Percentiles rank a stretch among this genome's conserved stretches.
These are phyloP conservation scores for Phalanger gymnotis DNA, from an alignment of 2,797 vertebrate species.

Conservation along the genomic window DNA sequence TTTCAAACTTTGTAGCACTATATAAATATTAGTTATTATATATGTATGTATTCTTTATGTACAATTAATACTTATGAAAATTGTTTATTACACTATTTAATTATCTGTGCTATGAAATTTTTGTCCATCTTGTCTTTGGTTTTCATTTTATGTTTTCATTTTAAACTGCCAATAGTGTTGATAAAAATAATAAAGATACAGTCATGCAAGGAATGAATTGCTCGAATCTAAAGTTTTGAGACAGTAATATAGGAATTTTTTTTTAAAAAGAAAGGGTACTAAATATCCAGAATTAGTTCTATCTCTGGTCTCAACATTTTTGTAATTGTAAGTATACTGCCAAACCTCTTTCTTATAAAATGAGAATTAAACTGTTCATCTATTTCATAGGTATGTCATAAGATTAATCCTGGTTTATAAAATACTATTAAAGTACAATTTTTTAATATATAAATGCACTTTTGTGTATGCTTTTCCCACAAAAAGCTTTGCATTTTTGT, in stretches of 20 bases:
- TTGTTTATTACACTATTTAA: not conserved
- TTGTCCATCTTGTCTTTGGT: not conserved
- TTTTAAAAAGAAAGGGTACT: not conserved
- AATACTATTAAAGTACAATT: constrained; percentile 12
- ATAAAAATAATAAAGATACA: not conserved
- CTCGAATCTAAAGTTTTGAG: constrained; percentile 4
- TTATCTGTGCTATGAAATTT: not conserved
- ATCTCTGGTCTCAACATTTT: not conserved
- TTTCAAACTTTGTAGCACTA: not conserved
- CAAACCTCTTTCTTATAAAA: constrained; percentile 24
- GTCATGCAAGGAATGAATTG: not conserved
- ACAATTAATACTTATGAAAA: not conserved
- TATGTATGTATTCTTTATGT: not conserved
- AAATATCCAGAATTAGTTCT: constrained; percentile 10
- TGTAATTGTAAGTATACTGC: not conserved
- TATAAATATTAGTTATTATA: not conserved
- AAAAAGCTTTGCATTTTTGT: constrained; percentile 4
- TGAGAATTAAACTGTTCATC: constrained; percentile 1
- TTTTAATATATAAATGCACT: not conserved
- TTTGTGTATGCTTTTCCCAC: not conserved
- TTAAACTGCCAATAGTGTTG: not conserved
- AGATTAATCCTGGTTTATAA: constrained; percentile 12
- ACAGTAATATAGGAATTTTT: not conserved
- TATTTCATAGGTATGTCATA: not conserved
- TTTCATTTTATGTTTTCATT: not conserved